phyloP scores from a whole-genome alignment of 2,113 vertebrate genomes.

The Perca fluviatilis region DNA sequence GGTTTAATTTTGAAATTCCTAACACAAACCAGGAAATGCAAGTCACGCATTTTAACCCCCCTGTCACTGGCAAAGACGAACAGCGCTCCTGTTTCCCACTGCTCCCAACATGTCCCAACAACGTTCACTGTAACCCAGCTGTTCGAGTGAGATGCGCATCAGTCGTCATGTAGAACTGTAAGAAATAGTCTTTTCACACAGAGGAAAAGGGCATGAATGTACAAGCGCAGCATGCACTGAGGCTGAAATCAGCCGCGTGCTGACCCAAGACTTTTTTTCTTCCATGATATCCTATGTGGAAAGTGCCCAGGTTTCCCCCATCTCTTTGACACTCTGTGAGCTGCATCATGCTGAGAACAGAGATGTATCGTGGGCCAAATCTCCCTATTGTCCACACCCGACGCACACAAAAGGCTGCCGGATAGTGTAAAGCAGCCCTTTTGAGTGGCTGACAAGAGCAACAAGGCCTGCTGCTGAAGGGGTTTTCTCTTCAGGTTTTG shows the following conservation, averaged over 20 bases:
- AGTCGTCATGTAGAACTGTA: background rate
- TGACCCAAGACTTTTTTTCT: background rate
- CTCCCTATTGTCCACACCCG: slow-evolving; percentile 60
- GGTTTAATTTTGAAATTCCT: slow-evolving; percentile 89
- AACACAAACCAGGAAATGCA: slow-evolving; percentile 86
- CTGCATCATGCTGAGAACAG: slow-evolving; percentile 59
- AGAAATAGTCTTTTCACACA: background rate
- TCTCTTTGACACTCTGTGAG: slow-evolving; percentile 13
- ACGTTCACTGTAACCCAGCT: background rate
- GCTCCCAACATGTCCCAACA: background rate
- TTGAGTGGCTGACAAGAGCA: slow-evolving; percentile 68
- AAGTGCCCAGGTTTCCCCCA: background rate
- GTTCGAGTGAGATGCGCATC: background rate
- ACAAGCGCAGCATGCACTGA: background rate
- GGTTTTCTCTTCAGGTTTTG: slow-evolving; percentile 72
- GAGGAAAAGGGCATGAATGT: background rate
- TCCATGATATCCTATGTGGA: background rate
- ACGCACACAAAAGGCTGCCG: slow-evolving; percentile 55
- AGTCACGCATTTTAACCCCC: slow-evolving; percentile 73
- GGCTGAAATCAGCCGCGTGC: background rate
- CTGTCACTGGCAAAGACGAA: slow-evolving; percentile 48
- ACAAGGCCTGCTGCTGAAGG: slow-evolving; percentile 60
- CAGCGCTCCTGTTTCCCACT: slow-evolving; percentile 7
- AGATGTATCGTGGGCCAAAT: slow-evolving; percentile 68
- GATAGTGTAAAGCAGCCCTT: slow-evolving; percentile 67